Conservation (phyloP, 2,797 vertebrate genomes). For the Bradypodion ventrale region DNA sequence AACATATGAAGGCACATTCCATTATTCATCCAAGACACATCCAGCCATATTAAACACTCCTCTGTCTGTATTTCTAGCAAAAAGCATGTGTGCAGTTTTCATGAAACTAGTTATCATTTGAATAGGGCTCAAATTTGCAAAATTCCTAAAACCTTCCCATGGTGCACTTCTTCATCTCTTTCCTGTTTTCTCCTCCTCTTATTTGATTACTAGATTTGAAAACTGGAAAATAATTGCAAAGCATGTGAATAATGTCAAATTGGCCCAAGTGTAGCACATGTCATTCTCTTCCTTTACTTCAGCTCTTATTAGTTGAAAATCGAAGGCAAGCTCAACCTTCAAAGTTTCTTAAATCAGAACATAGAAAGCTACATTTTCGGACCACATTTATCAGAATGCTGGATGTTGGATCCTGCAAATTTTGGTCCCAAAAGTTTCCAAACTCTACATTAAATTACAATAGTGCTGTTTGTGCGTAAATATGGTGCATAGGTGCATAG, state of each 20-base stretch:
- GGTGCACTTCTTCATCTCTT: too few relatives aligned
- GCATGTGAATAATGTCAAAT: not conserved
- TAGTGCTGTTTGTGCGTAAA: not conserved
- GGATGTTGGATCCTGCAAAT: not conserved
- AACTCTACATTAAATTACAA: too few relatives aligned
- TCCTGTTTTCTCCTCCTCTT: not conserved
- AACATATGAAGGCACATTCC: not conserved
- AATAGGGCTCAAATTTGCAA: not conserved
- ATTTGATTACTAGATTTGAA: not conserved
- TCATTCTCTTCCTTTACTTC: not conserved
- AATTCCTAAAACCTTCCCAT: not conserved
- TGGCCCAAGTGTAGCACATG: not conserved
- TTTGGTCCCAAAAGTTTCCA: not conserved
- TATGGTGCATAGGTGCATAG: not conserved
- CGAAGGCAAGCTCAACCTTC: not conserved
- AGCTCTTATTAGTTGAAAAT: not conserved
- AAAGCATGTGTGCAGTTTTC: conserved; percentile 3
- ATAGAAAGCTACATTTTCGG: not conserved
- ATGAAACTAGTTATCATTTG: not conserved
- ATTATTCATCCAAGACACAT: not conserved
- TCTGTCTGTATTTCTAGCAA: not conserved
- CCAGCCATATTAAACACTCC: not conserved
- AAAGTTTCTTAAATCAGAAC: not conserved
- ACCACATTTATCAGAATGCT: not conserved
- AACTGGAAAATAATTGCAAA: not conserved